Evolutionary conservation across 2,888 invertebrate species (phyloP).

Genomic region (Eudemis profundana): DNA sequence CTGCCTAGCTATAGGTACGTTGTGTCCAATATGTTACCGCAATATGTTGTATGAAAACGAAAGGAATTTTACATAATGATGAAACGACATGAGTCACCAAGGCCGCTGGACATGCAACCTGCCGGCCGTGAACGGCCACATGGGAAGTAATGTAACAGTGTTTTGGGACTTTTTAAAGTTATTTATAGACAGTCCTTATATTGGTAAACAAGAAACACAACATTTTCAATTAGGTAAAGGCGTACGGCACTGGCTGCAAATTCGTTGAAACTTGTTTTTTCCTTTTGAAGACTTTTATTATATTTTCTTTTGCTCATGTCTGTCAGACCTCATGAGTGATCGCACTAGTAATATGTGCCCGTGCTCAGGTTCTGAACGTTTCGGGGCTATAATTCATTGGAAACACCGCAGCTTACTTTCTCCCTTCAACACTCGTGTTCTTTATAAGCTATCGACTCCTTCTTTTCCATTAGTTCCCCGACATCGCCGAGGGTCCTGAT

Average conservation of each 20-base stretch:
- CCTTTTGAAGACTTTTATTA: neutral
- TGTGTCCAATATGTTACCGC: slow-evolving; percentile 10
- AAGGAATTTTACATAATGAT: slow-evolving; percentile 51
- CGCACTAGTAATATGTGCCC: too few relatives aligned
- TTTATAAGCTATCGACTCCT: too few relatives aligned
- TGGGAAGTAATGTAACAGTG: slow-evolving; percentile 44
- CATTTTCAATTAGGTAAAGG: neutral
- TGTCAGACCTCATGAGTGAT: too few relatives aligned
- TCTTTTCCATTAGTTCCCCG: too few relatives aligned
- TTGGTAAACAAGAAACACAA: slow-evolving; percentile 29
- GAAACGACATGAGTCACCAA: slow-evolving; percentile 60
- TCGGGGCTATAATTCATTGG: too few relatives aligned
- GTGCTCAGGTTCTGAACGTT: too few relatives aligned
- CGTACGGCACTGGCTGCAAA: neutral
- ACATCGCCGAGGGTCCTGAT: too few relatives aligned
- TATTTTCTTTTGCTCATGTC: too few relatives aligned
- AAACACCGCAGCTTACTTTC: too few relatives aligned
- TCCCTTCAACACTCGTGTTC: too few relatives aligned
- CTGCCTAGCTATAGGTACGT: slow-evolving; percentile 7
- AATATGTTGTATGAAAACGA: slow-evolving; percentile 45
- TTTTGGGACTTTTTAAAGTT: slow-evolving; percentile 43
- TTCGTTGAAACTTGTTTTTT: neutral
- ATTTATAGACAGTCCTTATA: slow-evolving; percentile 13
- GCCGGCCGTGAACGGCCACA: slow-evolving; percentile 61
- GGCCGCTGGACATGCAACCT: slow-evolving; percentile 50